Percentiles rank a stretch among this genome's conserved stretches.
Conservation (phyloP, 2,113 vertebrate species). For the Ondatra zibethicus region DNA sequence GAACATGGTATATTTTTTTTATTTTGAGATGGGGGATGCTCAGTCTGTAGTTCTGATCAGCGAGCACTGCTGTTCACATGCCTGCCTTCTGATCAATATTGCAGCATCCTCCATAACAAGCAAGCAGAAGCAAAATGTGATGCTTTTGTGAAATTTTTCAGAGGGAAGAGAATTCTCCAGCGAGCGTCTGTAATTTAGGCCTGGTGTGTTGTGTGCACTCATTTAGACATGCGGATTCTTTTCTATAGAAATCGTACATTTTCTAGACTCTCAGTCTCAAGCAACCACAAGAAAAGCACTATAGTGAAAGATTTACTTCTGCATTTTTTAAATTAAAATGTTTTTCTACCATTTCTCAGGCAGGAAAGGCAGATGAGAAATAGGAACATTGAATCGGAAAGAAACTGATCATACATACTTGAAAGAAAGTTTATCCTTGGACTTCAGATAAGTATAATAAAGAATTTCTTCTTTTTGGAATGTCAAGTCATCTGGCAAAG, state of each 20-base stretch:
- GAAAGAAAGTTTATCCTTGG: conserved; percentile 38
- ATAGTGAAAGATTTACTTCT: neutral
- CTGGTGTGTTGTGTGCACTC: neutral
- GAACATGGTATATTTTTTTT: neutral
- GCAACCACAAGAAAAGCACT: neutral
- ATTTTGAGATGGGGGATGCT: neutral
- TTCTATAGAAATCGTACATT: neutral
- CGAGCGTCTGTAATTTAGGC: neutral
- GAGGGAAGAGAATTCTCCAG: conserved; percentile 47
- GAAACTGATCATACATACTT: conserved; percentile 56
- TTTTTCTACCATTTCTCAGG: neutral
- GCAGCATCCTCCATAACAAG: neutral
- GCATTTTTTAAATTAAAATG: neutral
- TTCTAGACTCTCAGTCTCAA: conserved; percentile 23
- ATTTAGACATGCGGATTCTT: conserved; percentile 22
- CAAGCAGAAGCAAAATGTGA: neutral
- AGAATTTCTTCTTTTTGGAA: conserved; percentile 51
- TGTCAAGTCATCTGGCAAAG: conserved; percentile 47
- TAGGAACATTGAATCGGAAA: conserved; percentile 31
- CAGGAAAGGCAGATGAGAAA: conserved; percentile 33
- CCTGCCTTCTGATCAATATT: neutral
- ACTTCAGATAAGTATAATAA: conserved; percentile 50
- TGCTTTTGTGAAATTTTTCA: conserved; percentile 40
- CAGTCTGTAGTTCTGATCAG: neutral
- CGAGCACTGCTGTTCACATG: neutral